Evolutionary conservation across 2,113 vertebrate genomes (phyloP).

Genomic region (Otis tarda): DNA sequence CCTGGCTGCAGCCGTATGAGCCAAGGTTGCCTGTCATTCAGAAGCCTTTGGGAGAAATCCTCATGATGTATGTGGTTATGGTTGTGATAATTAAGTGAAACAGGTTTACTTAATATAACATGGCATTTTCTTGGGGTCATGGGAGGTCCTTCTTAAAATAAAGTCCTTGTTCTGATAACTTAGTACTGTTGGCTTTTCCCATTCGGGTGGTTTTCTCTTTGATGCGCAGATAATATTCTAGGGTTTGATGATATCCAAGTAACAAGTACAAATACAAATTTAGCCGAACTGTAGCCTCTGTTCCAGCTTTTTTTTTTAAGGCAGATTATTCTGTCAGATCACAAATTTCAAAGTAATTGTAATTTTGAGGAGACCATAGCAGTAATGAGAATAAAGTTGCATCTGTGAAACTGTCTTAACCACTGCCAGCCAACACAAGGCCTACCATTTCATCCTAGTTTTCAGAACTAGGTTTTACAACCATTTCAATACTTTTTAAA

Average conservation of each 20-base stretch:
- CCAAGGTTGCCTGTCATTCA: neutral
- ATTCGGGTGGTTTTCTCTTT: neutral
- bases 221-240: neutral
- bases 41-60: neutral
- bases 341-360: neutral
- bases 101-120: neutral
- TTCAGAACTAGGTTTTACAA: neutral
- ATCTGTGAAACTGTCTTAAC: neutral
- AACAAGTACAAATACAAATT: neutral
- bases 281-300: neutral
- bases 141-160: neutral
- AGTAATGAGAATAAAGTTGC: neutral
- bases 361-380: neutral
- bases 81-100: neutral
- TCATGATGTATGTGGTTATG: neutral
- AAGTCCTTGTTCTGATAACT: neutral
- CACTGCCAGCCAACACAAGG: neutral
- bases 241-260: neutral
- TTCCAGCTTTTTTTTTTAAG: neutral
- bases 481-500: neutral
- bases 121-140: neutral
- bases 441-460: neutral
- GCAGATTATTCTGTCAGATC: neutral
- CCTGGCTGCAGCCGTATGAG: neutral
- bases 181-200: neutral